Evolutionary conservation across 2,888 invertebrate species (phyloP).

Genomic region (Fissipunctia ypsillon): DNA sequence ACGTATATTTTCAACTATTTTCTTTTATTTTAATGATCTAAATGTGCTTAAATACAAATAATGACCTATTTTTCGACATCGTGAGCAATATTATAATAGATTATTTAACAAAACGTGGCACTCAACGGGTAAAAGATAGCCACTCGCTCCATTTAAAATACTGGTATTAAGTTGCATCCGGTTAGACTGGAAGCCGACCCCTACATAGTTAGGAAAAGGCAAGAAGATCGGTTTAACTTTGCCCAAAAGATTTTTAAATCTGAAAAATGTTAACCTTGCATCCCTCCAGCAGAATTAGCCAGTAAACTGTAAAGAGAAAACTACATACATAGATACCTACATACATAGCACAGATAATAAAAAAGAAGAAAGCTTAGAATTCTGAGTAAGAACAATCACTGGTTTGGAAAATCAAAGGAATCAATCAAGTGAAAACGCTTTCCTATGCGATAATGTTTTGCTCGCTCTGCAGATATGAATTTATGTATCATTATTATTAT

Average conservation of each 20-base stretch:
- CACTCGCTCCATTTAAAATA: too few relatives aligned
- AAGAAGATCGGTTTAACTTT: background rate
- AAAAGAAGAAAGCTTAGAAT: conserved; percentile 25
- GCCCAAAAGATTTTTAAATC: background rate
- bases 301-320: background rate
- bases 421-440: conserved; percentile 46
- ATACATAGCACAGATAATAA: background rate
- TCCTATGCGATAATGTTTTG: conserved; percentile 23
- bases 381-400: conserved; percentile 34
- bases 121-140: too few relatives aligned
- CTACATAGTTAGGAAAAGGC: too few relatives aligned
- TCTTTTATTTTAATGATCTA: too few relatives aligned
- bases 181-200: background rate
- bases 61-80: too few relatives aligned
- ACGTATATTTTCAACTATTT: too few relatives aligned
- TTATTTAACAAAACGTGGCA: too few relatives aligned
- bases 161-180: too few relatives aligned
- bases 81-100: too few relatives aligned
- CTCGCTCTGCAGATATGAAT: conserved; percentile 10
- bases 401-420: conserved; percentile 31
- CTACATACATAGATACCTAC: background rate
- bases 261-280: background rate
- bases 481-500: too few relatives aligned
- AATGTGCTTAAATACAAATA: too few relatives aligned
- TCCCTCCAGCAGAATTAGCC: background rate